A percentile compares a stretch with the other conserved stretches of the same genome.
These are phyloP conservation scores for Caprella mutica DNA, from an alignment of 2,888 invertebrate species.

Conservation along the genomic window DNA sequence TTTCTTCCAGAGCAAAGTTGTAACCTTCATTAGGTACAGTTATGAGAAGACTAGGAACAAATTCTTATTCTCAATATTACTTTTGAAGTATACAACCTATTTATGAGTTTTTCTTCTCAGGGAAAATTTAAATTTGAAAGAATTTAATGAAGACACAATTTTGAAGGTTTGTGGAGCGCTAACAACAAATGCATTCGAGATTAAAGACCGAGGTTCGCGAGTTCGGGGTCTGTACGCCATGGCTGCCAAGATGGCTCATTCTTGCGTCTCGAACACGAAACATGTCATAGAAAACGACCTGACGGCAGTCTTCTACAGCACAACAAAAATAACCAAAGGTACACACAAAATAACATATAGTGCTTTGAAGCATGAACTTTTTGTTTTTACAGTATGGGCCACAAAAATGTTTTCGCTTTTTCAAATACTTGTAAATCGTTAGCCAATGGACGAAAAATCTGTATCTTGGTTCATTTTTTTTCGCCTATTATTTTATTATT, in stretches of 20 bases:
- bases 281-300: slow-evolving; percentile 50
- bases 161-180: slow-evolving; percentile 27
- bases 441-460: no score
- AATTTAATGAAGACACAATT: slow-evolving; percentile 12
- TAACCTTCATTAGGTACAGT: slow-evolving; percentile 23
- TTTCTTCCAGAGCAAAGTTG: slow-evolving; percentile 21
- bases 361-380: not conserved
- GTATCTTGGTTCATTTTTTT: no score
- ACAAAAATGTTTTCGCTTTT: no score
- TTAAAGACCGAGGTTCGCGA: slow-evolving; percentile 40
- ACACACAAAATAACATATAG: no score
- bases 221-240: slow-evolving; percentile 56
- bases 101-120: slow-evolving; percentile 3
- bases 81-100: not conserved
- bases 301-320: slow-evolving; percentile 51
- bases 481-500: no score
- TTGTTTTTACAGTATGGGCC: no score
- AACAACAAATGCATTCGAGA: slow-evolving; percentile 26
- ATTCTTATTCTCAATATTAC: not conserved
- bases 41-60: not conserved
- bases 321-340: slow-evolving; percentile 45
- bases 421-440: no score
- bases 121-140: slow-evolving; percentile 14
- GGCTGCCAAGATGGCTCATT: slow-evolving; percentile 57
- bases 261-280: slow-evolving; percentile 55